Evolutionary conservation across 2,888 invertebrate genomes (phyloP).

Genomic region (Entomobrya proxima): DNA sequence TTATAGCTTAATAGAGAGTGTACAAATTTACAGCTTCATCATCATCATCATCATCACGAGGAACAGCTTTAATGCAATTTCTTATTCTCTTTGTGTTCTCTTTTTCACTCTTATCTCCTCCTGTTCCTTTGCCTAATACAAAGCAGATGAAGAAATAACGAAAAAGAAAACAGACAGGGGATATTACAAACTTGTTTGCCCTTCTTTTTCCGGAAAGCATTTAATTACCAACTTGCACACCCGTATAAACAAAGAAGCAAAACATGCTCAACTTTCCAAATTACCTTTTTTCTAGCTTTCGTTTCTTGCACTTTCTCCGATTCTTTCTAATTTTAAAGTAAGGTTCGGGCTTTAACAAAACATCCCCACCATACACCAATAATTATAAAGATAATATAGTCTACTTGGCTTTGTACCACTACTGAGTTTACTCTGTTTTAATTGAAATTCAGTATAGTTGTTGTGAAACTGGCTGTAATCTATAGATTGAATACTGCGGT

Average conservation of each 20-base stretch:
- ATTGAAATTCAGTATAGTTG: too few species aligned
- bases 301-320: too few species aligned
- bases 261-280: constrained; percentile 30
- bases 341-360: too few species aligned
- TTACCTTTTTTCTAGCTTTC: constrained; percentile 34
- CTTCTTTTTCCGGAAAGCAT: not conserved
- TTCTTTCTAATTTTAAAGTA: too few species aligned
- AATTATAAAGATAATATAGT: too few species aligned
- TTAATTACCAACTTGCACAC: not conserved
- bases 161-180: constrained; percentile 16
- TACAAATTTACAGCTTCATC: constrained; percentile 62
- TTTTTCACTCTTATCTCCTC: not conserved
- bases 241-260: not conserved
- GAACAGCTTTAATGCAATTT: constrained; percentile 50
- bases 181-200: constrained; percentile 47
- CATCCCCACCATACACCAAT: too few species aligned
- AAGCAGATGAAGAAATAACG: constrained; percentile 35
- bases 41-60: not conserved
- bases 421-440: too few species aligned
- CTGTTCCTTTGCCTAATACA: not conserved
- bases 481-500: too few species aligned
- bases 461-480: too few species aligned
- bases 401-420: too few species aligned
- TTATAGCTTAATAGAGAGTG: constrained; percentile 21
- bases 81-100: constrained; percentile 58